These are phyloP conservation scores for Colostygia pectinataria DNA, from an alignment of 2,888 invertebrate genomes.

Conservation along the genomic window DNA sequence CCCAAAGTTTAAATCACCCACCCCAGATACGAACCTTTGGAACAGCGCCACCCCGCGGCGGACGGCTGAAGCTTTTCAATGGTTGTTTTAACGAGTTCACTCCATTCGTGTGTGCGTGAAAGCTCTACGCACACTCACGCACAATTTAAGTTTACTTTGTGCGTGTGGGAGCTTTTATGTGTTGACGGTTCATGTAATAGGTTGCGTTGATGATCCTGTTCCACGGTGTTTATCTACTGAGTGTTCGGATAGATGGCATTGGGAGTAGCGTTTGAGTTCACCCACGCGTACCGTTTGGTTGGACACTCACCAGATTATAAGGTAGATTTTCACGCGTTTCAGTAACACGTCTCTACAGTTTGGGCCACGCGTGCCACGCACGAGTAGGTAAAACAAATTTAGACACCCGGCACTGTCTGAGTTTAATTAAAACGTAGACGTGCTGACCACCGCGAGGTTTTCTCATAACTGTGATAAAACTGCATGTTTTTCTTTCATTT, in stretches of 20 bases:
- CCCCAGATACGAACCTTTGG: conserved; percentile 59
- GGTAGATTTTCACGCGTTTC: conserved; percentile 57
- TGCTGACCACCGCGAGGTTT: conserved; percentile 76
- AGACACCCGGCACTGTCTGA: conserved; percentile 63
- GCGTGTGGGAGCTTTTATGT: conserved; percentile 68
- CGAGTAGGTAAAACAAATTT: conserved; percentile 55
- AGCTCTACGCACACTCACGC: conserved; percentile 67
- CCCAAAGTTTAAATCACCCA: conserved; percentile 46
- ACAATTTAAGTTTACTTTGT: conserved; percentile 55
- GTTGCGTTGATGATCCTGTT: conserved; percentile 45
- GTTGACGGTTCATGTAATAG: conserved; percentile 65
- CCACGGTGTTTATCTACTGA: conserved; percentile 65
- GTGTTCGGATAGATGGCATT: conserved; percentile 73
- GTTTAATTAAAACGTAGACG: conserved; percentile 77
- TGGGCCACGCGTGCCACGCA: conserved; percentile 48
- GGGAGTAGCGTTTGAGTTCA: conserved; percentile 49
- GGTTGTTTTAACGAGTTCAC: conserved; percentile 61
- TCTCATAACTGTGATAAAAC: conserved; percentile 79
- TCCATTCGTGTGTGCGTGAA: conserved; percentile 61
- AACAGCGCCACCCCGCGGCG: conserved; percentile 77
- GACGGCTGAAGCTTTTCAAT: conserved; percentile 79
- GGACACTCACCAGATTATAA: conserved; percentile 61
- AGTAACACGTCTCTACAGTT: conserved; percentile 60
- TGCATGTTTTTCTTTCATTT: conserved; percentile 66
- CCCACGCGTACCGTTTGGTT: conserved; percentile 32